Conservation (phyloP, 1,140 invertebrate genomes). For the Spodoptera litura region DNA sequence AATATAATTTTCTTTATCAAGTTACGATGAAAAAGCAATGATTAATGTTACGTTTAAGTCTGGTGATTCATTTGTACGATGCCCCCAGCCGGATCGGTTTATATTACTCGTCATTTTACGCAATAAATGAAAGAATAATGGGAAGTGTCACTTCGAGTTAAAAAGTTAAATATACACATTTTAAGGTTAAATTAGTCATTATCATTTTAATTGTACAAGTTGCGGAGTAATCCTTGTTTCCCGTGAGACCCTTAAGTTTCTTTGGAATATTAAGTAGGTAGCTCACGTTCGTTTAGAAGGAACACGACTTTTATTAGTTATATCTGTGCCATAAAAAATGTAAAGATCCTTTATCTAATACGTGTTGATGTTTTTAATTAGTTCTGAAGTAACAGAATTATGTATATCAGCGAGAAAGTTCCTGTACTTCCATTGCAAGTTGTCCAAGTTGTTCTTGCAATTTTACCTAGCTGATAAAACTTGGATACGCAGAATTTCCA, state of each 20-base stretch:
- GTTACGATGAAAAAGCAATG: constrained; percentile 50
- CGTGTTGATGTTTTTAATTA: neutral
- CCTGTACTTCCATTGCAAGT: neutral
- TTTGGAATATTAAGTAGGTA: constrained; percentile 13
- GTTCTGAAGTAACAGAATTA: neutral
- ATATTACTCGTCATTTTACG: constrained; percentile 34
- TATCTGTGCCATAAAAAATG: too few species aligned
- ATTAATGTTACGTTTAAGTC: constrained; percentile 47
- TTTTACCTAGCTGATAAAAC: neutral
- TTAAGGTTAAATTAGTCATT: too few species aligned
- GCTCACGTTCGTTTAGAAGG: neutral
- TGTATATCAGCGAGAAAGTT: neutral
- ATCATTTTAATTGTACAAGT: neutral
- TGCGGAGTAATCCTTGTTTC: constrained; percentile 20
- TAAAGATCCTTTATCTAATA: too few species aligned
- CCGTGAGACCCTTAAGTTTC: constrained; percentile 21
- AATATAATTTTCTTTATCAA: constrained; percentile 48
- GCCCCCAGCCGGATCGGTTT: constrained; percentile 27
- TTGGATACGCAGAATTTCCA: constrained; percentile 1
- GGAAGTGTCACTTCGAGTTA: too few species aligned
- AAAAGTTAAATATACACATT: too few species aligned
- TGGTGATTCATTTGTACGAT: constrained; percentile 51
- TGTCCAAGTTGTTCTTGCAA: neutral
- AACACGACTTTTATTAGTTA: neutral
- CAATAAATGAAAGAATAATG: too few species aligned